Conservation (phyloP, 2,888 invertebrate species). For the Xanthia icteritia region DNA sequence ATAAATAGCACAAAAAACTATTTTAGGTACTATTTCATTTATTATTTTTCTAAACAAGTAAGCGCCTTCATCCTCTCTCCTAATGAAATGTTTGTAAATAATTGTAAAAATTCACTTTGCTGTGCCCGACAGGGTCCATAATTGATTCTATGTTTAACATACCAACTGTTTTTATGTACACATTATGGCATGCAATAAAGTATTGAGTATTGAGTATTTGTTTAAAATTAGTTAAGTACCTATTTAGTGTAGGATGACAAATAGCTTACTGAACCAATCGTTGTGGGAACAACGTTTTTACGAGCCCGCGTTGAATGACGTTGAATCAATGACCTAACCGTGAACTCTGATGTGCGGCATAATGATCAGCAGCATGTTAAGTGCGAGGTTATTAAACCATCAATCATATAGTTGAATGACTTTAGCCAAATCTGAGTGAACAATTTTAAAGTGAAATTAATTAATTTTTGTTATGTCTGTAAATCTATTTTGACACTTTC, state of each 20-base stretch:
- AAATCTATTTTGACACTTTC: background rate
- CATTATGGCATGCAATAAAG: no score
- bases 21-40: no score
- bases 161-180: no score
- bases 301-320: constrained; percentile 46
- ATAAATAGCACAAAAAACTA: no score
- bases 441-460: constrained; percentile 54
- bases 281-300: constrained; percentile 59
- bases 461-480: constrained; percentile 40
- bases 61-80: no score
- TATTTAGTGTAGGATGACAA: constrained; percentile 47
- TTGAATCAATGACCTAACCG: constrained; percentile 62
- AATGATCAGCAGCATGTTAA: constrained; percentile 56
- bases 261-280: constrained; percentile 51
- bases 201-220: no score
- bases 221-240: constrained; percentile 47
- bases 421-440: constrained; percentile 44
- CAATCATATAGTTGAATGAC: constrained; percentile 68
- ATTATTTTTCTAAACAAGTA: no score
- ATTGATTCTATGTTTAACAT: no score
- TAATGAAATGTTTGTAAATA: no score
- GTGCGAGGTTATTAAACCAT: constrained; percentile 67
- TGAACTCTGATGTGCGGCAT: constrained; percentile 60
- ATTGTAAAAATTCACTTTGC: no score
- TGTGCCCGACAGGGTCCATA: no score